Percentiles rank a stretch among this genome's conserved stretches.
Evolutionary conservation across 2,888 invertebrate species (phyloP).

Genomic region (Notodonta ziczac): DNA sequence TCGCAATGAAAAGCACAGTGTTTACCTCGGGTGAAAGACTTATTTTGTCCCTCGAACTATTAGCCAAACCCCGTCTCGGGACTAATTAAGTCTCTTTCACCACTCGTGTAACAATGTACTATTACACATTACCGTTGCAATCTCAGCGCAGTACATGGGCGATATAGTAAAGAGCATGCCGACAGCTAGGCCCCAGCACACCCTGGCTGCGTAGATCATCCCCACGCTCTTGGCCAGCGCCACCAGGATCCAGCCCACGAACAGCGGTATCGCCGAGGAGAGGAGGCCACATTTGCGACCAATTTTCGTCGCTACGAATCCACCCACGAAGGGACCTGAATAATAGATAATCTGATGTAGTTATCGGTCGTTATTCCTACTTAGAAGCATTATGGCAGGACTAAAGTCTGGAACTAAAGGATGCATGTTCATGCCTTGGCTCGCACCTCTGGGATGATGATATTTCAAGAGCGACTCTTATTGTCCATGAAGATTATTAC

Average conservation of each 20-base stretch:
- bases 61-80: no score
- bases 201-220: slow-evolving; percentile 82
- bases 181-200: slow-evolving; percentile 86
- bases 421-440: no score
- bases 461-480: slow-evolving; percentile 3
- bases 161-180: slow-evolving; percentile 88
- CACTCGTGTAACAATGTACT: no score
- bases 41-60: no score
- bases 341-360: background rate
- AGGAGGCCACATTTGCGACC: slow-evolving; percentile 89
- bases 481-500: no score
- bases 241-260: slow-evolving; percentile 89
- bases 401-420: no score
- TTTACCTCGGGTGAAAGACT: no score
- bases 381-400: no score
- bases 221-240: slow-evolving; percentile 77
- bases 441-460: background rate
- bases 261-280: slow-evolving; percentile 86
- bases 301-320: slow-evolving; percentile 85
- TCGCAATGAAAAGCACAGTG: no score
- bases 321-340: slow-evolving; percentile 87
- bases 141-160: slow-evolving; percentile 94
- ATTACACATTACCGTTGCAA: slow-evolving; percentile 86
- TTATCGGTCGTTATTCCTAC: no score
- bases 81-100: no score